Evolutionary conservation across 2,113 vertebrate genomes (phyloP), one percentile per base, ranked within the genome.

Genomic region (Pomatostomus ruficeps): DNA sequence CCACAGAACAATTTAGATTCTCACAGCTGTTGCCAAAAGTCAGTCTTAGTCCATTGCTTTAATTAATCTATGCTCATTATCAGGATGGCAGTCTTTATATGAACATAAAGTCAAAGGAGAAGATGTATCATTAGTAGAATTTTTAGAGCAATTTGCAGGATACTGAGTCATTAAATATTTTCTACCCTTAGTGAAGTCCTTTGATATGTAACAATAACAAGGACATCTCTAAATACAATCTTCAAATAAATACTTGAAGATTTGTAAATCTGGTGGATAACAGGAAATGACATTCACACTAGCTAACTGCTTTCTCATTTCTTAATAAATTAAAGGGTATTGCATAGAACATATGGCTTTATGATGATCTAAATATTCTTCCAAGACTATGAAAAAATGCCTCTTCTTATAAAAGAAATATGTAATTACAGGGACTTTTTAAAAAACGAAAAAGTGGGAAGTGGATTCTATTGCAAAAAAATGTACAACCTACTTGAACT

Each of bases 41-140:
- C 81, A 86, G 36, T 46, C 46, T 85, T 91, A 82, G 82, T 54
- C 70, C 54, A 86, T 71, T 90, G 75, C 43, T 81, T 78, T 93
- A 96, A 96, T 96, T 96, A 96, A 93, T 93, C 57, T 77, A 5
- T 46, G 42, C 36, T 91, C 57, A 88, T 94, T 91, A 94, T 49
- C 57, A 86, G 28, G n/a, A 82, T 23, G 14, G 12, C 31, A 91
- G 29, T 89, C 14, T 61, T 95, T 66, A 86, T 93, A 46, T 51
- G 36, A 93, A 82, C 15, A 59, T 57, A 62, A 88, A 93, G 90
- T 90, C 95, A 96, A 92, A 96, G 57, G 61, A 95, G 55, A 91
- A 80, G n/a, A 54, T 35, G n/a, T 57, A 89, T 79, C 31, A 45
- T 96, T 90, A 95, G n/a, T 14, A 65, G 79, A 73, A 33, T 19